Base-by-base conservation (phyloP, 2,888 invertebrate species). In the Dione juno region DNA sequence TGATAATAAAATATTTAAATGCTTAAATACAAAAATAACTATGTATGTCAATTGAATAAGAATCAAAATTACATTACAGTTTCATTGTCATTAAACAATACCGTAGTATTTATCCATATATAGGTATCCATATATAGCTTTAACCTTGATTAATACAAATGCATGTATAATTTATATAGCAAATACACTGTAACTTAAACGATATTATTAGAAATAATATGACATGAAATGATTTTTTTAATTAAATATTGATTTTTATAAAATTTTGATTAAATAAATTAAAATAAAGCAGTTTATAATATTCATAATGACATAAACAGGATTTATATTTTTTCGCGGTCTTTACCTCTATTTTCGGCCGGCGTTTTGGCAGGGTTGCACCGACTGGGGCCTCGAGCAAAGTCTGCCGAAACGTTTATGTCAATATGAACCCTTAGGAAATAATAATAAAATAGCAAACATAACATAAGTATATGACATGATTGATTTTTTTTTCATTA, bases 261-360 rank as follows among this genome's bases (percentile, higher is more conserved):
- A n/a, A 10, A 16, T 35, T 16, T 5, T 37, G 3, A 16, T 10
- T 3, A n/a, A 3, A 28, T 54, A 35, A n/a, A 35, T 35, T 53
- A 28, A 54, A 13, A 43, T 43, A 43, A 3, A 3, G 43, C 43
- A 43, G 13, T 1, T 13, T 1, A 43, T 16, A 37, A 57, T 57
- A 57, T 57, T 19, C 57, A 57, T 57, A 57, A 57, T 57, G 57
- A 57, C 57, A 57, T 57, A 57, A 57, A 57, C 57, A 37, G 57
- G 13, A 37, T 11, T 5, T 54, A 35, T 0, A 14, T 19, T 54
- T 53, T 53, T 28, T 40, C 37, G 16, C 57, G 57, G 37, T 57
- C 11, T 40, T 57, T 57, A 57, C 57, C 57, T 57, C 57, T 57
- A 57, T 40, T 57, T 57, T 57, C 57, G 57, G 16, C 57, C 57